These are phyloP conservation scores for Synanthedon andrenaeformis DNA, from an alignment of 2,888 invertebrate genomes.

Conservation along the genomic window DNA sequence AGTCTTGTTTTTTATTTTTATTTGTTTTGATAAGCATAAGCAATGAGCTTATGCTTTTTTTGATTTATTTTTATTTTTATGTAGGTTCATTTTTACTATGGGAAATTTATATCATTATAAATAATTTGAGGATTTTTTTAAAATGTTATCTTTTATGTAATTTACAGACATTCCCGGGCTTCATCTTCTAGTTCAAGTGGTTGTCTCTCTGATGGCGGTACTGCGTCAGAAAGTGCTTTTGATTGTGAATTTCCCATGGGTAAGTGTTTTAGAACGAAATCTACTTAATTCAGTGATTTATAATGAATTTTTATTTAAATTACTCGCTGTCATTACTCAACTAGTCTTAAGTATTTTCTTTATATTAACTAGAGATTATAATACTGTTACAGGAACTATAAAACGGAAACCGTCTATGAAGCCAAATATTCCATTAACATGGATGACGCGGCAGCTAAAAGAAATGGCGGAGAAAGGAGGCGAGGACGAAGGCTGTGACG, in stretches of 20 bases:
- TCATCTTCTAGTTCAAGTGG: constrained; percentile 89
- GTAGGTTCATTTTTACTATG: too few species aligned
- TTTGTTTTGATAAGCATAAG: too few species aligned
- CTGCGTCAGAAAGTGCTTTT: constrained; percentile 78
- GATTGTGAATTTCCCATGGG: constrained; percentile 83
- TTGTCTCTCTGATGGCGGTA: constrained; percentile 83
- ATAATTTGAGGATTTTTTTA: too few species aligned
- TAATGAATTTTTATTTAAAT: constrained; percentile 2
- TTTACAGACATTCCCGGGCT: constrained; percentile 76
- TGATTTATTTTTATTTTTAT: too few species aligned
- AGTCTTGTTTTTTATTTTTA: too few species aligned
- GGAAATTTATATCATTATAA: too few species aligned
- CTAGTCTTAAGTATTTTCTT: too few species aligned
- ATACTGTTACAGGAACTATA: constrained; percentile 75
- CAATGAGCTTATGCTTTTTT: too few species aligned
- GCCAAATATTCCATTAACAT: constrained; percentile 90
- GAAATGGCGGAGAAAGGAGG: constrained; percentile 82
- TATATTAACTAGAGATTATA: too few species aligned
- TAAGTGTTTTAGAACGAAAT: constrained; percentile 21
- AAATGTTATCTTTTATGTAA: too few species aligned
- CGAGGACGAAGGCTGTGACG: constrained; percentile 61
- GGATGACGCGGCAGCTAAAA: constrained; percentile 89
- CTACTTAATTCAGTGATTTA: background rate
- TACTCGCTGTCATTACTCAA: background rate
- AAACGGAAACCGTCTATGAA: constrained; percentile 94